Evolutionary conservation across 30 jellyfish, hydroid and myxozoan genomes (phyloP).

Genomic region (Rhopilema esculentum): DNA sequence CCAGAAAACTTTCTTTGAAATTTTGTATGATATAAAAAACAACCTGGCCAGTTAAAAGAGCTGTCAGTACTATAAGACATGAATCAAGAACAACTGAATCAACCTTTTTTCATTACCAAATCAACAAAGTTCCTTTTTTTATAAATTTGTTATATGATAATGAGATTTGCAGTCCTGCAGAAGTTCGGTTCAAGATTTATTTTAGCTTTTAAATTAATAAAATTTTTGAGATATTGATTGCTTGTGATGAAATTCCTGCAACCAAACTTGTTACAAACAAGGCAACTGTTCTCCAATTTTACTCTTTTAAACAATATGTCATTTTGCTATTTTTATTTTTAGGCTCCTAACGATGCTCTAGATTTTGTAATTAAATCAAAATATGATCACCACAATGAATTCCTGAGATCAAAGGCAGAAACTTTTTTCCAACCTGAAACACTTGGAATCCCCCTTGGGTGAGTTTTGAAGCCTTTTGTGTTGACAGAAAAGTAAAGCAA

Average conservation of each 20-base stretch:
- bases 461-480: background rate
- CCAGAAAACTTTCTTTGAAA: background rate
- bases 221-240: background rate
- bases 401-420: conserved; percentile 84
- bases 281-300: no score
- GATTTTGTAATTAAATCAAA: conserved; percentile 90
- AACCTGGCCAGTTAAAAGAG: no score
- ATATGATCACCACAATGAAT: conserved; percentile 88
- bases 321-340: background rate
- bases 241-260: no score
- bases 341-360: conserved; percentile 91
- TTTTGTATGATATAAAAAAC: background rate
- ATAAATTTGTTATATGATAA: no score
- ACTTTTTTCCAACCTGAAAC: conserved; percentile 96
- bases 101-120: no score
- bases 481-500: background rate
- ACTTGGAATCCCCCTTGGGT: conserved; percentile 86
- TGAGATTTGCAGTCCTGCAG: background rate
- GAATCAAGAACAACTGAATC: no score
- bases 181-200: background rate
- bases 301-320: background rate
- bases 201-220: background rate
- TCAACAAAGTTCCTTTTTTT: no score
- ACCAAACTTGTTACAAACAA: no score
- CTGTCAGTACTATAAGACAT: no score